Conservation (phyloP, 2,888 invertebrate species). For the Tetramorium bicarinatum region DNA sequence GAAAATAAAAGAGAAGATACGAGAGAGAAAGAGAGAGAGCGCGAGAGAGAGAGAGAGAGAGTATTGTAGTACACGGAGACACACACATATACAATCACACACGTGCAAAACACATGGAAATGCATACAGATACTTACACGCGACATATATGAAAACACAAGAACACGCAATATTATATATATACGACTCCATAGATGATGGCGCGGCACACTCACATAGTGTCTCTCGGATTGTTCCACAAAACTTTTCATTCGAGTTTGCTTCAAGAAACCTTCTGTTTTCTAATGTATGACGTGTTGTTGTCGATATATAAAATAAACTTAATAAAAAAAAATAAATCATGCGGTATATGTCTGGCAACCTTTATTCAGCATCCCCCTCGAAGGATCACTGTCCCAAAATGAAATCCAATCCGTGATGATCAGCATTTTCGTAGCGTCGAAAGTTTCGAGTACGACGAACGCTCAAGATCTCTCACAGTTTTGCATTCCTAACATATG, state of each 20-base stretch:
- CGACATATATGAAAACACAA: constrained; percentile 78
- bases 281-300: constrained; percentile 87
- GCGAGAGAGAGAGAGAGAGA: constrained; percentile 72
- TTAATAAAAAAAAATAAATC: constrained; percentile 86
- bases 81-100: constrained; percentile 73
- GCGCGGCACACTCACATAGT: constrained; percentile 87
- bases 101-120: constrained; percentile 73
- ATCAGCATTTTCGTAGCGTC: not conserved
- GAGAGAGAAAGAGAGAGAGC: constrained; percentile 56
- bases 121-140: constrained; percentile 79
- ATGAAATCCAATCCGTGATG: not conserved
- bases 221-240: constrained; percentile 87
- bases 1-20: constrained; percentile 49
- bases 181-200: constrained; percentile 87
- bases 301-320: constrained; percentile 87
- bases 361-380: constrained; percentile 48
- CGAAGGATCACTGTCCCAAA: not conserved
- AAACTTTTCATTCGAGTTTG: constrained; percentile 87
- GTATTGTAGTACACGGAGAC: constrained; percentile 80
- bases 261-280: constrained; percentile 87
- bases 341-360: constrained; percentile 60
- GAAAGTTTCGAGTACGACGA: not conserved
- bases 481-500: constrained; percentile 29
- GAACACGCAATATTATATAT: constrained; percentile 85
- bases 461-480: not conserved